A percentile compares a stretch with the other conserved stretches of the same genome.
These are phyloP conservation scores for Pseudococcus longispinus DNA, from an alignment of 2,888 invertebrate genomes.

Conservation along the genomic window DNA sequence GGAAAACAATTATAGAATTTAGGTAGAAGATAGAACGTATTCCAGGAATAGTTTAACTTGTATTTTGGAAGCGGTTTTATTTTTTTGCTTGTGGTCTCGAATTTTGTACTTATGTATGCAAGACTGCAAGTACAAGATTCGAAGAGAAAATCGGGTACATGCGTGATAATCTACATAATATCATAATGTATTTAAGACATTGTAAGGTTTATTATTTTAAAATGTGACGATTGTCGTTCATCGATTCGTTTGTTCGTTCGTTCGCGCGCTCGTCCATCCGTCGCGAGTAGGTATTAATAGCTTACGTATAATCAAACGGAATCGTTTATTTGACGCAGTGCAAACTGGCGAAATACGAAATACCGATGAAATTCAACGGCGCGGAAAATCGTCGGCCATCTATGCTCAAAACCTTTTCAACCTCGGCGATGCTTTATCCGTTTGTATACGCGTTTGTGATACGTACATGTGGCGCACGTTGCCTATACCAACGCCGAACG, in stretches of 20 bases:
- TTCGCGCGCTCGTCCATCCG: not conserved
- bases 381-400: constrained; percentile 55
- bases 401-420: constrained; percentile 52
- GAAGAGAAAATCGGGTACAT: too few species aligned
- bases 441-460: constrained; percentile 1
- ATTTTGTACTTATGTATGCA: too few species aligned
- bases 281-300: not conserved
- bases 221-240: not conserved
- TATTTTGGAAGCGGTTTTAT: too few species aligned
- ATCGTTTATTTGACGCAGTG: constrained; percentile 53
- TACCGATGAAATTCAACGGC: constrained; percentile 52
- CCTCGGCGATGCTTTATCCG: constrained; percentile 43
- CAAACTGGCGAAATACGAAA: constrained; percentile 49
- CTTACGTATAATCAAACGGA: constrained; percentile 49
- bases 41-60: too few species aligned
- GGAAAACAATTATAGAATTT: too few species aligned
- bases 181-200: too few species aligned
- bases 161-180: too few species aligned
- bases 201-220: not conserved
- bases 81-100: too few species aligned
- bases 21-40: too few species aligned
- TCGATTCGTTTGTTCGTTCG: not conserved
- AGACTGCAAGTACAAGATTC: too few species aligned
- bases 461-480: not conserved
- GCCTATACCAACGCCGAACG: not conserved